A percentile compares a stretch with the other conserved stretches of the same genome.
Conservation (phyloP, 2,113 vertebrate genomes). For the Zapornia atra region DNA sequence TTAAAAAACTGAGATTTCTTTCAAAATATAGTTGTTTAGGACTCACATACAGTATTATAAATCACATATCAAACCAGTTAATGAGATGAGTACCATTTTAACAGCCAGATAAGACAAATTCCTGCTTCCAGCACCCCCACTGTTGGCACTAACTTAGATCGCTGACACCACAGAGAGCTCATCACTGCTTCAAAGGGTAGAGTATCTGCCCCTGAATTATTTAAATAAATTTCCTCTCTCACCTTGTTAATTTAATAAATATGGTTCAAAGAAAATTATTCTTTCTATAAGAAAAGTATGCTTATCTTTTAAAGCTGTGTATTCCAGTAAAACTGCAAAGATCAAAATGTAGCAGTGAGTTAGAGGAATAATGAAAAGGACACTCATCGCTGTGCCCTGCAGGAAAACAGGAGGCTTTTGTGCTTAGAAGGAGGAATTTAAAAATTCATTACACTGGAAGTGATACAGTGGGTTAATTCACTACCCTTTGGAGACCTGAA, state of each 20-base stretch:
- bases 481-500: neutral
- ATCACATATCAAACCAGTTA: neutral
- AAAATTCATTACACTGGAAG: conserved; percentile 22
- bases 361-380: conserved; percentile 24
- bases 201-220: neutral
- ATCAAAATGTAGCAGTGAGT: conserved; percentile 22
- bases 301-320: neutral
- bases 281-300: neutral
- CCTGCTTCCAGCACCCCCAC: neutral
- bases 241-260: conserved; percentile 27
- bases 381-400: neutral
- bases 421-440: conserved; percentile 18
- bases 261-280: neutral
- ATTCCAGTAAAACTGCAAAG: conserved; percentile 33
- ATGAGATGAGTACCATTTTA: neutral
- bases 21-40: neutral
- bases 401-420: conserved; percentile 60
- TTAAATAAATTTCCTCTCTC: conserved; percentile 9
- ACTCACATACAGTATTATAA: neutral
- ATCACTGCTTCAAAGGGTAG: conserved; percentile 26
- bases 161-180: neutral
- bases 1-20: neutral
- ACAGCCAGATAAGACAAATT: neutral
- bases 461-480: conserved; percentile 31
- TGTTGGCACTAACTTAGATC: neutral